phyloP scores from a whole-genome alignment of 1,140 invertebrate species.

The Cydia amplana region DNA sequence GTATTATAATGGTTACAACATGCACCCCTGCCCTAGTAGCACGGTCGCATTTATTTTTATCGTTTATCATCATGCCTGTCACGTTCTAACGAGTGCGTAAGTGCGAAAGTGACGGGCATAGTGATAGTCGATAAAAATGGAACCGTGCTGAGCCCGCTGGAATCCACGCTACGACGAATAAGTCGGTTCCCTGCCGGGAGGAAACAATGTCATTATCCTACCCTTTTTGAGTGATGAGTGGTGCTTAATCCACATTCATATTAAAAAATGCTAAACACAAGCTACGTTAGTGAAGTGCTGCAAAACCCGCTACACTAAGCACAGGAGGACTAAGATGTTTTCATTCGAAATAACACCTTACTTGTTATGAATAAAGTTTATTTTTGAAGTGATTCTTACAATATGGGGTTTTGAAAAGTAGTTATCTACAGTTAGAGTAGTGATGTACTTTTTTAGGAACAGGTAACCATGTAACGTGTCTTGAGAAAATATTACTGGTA shows the following conservation, averaged over 20 bases:
- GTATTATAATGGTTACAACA: no score
- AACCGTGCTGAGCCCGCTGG: no score
- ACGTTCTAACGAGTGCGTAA: no score
- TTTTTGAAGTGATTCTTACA: background rate
- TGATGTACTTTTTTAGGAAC: no score
- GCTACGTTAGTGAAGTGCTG: background rate
- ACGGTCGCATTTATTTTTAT: no score
- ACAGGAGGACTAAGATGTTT: background rate
- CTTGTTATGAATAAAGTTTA: background rate
- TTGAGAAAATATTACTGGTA: no score
- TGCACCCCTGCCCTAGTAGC: no score
- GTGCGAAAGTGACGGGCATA: no score
- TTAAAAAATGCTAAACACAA: slow-evolving; percentile 7
- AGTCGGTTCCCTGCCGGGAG: background rate
- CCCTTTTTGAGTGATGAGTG: background rate
- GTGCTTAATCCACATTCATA: background rate
- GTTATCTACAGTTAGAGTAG: no score
- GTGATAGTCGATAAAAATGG: no score
- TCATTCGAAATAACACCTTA: background rate
- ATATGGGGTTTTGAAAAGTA: background rate
- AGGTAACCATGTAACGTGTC: no score
- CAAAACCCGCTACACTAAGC: background rate
- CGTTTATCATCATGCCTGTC: no score
- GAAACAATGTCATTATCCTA: background rate
- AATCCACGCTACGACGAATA: background rate